Conservation (phyloP, 1,140 invertebrate genomes). For the Diuraphis noxia region DNA sequence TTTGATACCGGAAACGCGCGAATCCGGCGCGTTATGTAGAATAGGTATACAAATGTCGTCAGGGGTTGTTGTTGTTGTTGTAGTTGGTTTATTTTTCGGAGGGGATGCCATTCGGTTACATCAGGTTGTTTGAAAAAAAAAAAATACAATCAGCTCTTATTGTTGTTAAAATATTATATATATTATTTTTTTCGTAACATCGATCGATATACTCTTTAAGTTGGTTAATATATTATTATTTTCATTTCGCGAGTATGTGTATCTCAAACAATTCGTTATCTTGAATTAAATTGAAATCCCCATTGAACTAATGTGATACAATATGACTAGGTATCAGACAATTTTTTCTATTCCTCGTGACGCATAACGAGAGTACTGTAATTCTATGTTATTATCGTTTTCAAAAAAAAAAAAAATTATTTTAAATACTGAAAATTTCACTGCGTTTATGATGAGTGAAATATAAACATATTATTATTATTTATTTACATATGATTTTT, state of each 20-base stretch:
- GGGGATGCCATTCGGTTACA: neutral
- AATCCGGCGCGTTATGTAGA: slow-evolving; percentile 45
- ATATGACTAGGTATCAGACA: too few relatives aligned
- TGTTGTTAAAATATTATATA: neutral
- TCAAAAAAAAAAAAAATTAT: neutral
- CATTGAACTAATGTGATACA: too few relatives aligned
- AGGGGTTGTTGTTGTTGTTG: neutral
- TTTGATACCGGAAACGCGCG: slow-evolving; percentile 26
- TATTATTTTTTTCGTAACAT: neutral
- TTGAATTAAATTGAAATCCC: too few relatives aligned
- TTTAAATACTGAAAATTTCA: too few relatives aligned
- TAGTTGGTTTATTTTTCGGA: neutral
- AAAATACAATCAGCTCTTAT: neutral
- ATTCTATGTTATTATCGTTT: neutral
- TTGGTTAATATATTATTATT: neutral
- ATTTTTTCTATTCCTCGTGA: too few relatives aligned
- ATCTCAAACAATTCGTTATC: too few relatives aligned
- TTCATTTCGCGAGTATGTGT: neutral
- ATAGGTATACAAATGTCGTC: slow-evolving; percentile 45
- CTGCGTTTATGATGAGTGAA: too few relatives aligned
- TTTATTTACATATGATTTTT: too few relatives aligned
- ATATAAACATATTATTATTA: too few relatives aligned
- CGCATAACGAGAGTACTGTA: too few relatives aligned
- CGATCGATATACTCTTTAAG: neutral
- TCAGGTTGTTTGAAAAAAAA: neutral